A percentile compares a stretch with the other conserved stretches of the same genome.
phyloP scores from a whole-genome alignment of 2,113 vertebrate genomes.

The Urocitellus parryii region DNA sequence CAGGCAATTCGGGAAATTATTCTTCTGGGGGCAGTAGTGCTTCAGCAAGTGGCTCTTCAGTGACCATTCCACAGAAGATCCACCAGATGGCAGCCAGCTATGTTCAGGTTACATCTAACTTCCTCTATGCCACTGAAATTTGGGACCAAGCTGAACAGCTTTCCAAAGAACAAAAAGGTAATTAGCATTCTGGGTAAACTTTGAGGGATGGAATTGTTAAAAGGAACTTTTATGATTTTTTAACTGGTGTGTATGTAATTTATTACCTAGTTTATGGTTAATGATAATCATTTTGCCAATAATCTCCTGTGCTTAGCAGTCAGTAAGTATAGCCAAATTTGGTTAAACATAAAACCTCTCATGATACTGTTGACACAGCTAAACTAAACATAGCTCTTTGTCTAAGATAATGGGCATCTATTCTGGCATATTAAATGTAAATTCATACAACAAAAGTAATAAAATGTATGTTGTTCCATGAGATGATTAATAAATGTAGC shows the following conservation, averaged over 20 bases:
- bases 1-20: conserved; percentile 95
- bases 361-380: conserved; percentile 21
- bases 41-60: conserved; percentile 94
- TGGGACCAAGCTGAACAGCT: conserved; percentile 99
- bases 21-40: conserved; percentile 92
- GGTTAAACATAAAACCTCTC: neutral
- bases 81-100: conserved; percentile 99
- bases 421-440: neutral
- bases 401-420: neutral
- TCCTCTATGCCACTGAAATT: conserved; percentile 98
- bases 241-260: conserved; percentile 27
- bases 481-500: neutral
- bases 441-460: neutral
- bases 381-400: neutral
- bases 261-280: neutral
- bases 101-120: conserved; percentile 99
- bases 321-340: conserved; percentile 14
- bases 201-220: neutral
- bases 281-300: conserved; percentile 34
- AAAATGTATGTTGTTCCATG: neutral
- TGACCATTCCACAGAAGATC: conserved; percentile 98
- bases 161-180: conserved; percentile 97
- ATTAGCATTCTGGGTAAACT: conserved; percentile 80
- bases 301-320: conserved; percentile 4
- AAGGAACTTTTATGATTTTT: neutral